Evolutionary conservation across 2,888 invertebrate species (phyloP).

Genomic region (Parthenolecanium corni): DNA sequence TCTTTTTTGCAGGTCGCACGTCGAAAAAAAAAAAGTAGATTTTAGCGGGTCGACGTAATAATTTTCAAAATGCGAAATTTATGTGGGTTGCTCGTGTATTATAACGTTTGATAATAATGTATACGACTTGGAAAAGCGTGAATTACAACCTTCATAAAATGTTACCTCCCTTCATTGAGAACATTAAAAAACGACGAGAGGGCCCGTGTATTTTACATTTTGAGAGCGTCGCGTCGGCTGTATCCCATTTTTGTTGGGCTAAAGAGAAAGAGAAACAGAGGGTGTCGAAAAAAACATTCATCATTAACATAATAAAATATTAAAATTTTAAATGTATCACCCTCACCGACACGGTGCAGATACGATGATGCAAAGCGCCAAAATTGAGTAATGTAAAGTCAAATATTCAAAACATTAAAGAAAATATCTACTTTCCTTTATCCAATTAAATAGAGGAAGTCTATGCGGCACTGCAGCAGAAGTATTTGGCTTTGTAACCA

Average conservation of each 20-base stretch:
- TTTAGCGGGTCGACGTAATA: neutral
- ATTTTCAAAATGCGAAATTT: conserved; percentile 22
- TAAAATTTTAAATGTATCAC: conserved; percentile 21
- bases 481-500: too few relatives aligned
- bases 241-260: too few relatives aligned
- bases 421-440: too few relatives aligned
- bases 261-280: neutral
- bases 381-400: neutral
- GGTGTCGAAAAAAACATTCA: neutral
- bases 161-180: conserved; percentile 15
- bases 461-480: too few relatives aligned
- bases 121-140: conserved; percentile 13
- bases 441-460: too few relatives aligned
- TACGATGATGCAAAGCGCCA: neutral
- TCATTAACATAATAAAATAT: conserved; percentile 26
- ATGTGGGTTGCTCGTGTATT: conserved; percentile 16
- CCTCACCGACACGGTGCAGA: neutral
- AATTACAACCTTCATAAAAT: conserved; percentile 25
- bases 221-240: conserved; percentile 12
- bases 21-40: neutral
- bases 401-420: too few relatives aligned
- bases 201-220: neutral
- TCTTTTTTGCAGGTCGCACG: neutral
- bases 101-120: conserved; percentile 22
- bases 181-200: conserved; percentile 15